Conservation (phyloP, 2,113 vertebrate species). For the Muntiacus muntjak region DNA sequence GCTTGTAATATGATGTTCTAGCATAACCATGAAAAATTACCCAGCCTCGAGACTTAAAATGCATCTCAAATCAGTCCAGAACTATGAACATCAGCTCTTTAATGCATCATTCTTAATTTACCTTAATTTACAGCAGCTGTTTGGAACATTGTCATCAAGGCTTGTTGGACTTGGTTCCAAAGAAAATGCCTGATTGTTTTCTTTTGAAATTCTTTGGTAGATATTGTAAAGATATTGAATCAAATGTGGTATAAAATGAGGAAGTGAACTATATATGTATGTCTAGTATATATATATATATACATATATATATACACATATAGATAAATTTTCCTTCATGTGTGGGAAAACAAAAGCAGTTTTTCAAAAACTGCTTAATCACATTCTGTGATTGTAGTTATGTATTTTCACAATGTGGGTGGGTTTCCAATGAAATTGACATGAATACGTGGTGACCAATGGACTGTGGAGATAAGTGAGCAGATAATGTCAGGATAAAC, state of each 20-base stretch:
- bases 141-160: slow-evolving; percentile 21
- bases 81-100: not conserved
- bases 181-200: not conserved
- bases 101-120: slow-evolving; percentile 7
- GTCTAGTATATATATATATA: not conserved
- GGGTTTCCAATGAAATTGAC: not conserved
- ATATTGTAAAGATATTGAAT: not conserved
- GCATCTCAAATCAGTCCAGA: not conserved
- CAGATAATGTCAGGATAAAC: not conserved
- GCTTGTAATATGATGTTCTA: slow-evolving; percentile 38
- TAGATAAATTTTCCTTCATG: not conserved
- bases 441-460: not conserved
- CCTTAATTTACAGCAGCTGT: not conserved
- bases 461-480: not conserved
- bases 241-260: not conserved
- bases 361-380: not conserved
- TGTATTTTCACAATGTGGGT: not conserved
- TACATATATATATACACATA: not conserved
- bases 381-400: not conserved
- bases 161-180: not conserved
- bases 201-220: not conserved
- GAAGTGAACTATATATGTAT: not conserved
- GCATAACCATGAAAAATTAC: slow-evolving; percentile 24
- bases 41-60: not conserved
- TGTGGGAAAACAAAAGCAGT: not conserved